Percentiles rank a stretch among this genome's conserved stretches.
Evolutionary conservation across 37 sponge, comb jelly and placozoan species (phyloP).

Genomic region (Oopsacas minuta): DNA sequence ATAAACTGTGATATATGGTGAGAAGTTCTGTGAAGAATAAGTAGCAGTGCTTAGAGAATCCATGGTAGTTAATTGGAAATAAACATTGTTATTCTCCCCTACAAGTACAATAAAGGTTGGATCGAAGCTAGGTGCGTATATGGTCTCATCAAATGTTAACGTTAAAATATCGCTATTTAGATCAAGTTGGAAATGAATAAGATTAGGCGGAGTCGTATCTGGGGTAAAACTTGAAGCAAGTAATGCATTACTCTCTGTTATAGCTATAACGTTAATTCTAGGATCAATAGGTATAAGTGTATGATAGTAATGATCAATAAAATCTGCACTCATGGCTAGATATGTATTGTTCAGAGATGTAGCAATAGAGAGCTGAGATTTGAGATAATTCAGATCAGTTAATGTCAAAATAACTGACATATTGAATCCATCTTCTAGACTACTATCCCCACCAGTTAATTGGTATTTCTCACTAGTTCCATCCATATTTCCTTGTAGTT

Average conservation of each 20-base stretch:
- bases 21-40: background rate
- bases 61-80: background rate
- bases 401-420: slow-evolving; percentile 30
- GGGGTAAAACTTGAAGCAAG: slow-evolving; percentile 31
- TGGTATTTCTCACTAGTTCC: background rate
- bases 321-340: slow-evolving; percentile 1
- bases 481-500: background rate
- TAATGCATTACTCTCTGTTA: slow-evolving; percentile 22
- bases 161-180: slow-evolving; percentile 34
- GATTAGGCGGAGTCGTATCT: slow-evolving; percentile 40
- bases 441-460: slow-evolving; percentile 43
- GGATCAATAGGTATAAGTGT: background rate
- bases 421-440: background rate
- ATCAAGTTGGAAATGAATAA: slow-evolving; percentile 51
- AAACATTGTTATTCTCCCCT: slow-evolving; percentile 5
- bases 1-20: slow-evolving; percentile 21
- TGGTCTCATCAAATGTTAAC: slow-evolving; percentile 64
- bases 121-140: background rate
- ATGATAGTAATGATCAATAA: background rate
- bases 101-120: background rate
- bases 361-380: slow-evolving; percentile 37
- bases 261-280: slow-evolving; percentile 24
- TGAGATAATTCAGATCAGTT: slow-evolving; percentile 61
- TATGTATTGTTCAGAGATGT: slow-evolving; percentile 38
- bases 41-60: background rate